A percentile compares a stretch with the other conserved stretches of the same genome.
Conservation (phyloP, 2,113 vertebrate species). For the Ramphastos sulfuratus region DNA sequence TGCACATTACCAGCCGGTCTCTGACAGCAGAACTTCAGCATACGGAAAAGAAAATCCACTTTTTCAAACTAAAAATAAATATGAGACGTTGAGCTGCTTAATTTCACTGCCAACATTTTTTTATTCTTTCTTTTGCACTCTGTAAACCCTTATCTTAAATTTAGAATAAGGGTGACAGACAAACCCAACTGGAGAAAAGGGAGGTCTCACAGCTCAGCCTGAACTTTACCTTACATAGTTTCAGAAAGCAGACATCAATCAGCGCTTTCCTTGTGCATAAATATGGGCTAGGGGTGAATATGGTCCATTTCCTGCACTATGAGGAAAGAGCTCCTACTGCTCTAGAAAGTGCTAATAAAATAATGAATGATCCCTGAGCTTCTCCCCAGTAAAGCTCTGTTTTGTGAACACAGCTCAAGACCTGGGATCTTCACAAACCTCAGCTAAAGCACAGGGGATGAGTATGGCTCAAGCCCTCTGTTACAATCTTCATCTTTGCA, state of each 20-base stretch:
- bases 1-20: not conserved
- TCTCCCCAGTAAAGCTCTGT: not conserved
- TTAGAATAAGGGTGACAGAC: not conserved
- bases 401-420: not conserved
- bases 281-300: not conserved
- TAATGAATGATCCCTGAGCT: not conserved
- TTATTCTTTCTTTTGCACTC: not conserved
- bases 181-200: not conserved
- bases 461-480: not conserved
- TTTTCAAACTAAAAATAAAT: not conserved
- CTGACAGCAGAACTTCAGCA: not conserved
- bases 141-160: conserved; percentile 1
- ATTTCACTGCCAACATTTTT: not conserved
- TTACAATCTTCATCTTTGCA: not conserved
- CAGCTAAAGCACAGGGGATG: not conserved
- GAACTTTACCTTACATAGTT: conserved; percentile 22
- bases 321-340: not conserved
- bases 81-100: not conserved
- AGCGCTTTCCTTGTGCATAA: not conserved
- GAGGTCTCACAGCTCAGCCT: not conserved
- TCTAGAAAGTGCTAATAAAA: not conserved
- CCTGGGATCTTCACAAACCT: not conserved
- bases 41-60: not conserved
- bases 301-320: not conserved
- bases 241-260: not conserved